Evolutionary conservation across 2,888 invertebrate species (phyloP).

Genomic region (Lasioglossum morio): DNA sequence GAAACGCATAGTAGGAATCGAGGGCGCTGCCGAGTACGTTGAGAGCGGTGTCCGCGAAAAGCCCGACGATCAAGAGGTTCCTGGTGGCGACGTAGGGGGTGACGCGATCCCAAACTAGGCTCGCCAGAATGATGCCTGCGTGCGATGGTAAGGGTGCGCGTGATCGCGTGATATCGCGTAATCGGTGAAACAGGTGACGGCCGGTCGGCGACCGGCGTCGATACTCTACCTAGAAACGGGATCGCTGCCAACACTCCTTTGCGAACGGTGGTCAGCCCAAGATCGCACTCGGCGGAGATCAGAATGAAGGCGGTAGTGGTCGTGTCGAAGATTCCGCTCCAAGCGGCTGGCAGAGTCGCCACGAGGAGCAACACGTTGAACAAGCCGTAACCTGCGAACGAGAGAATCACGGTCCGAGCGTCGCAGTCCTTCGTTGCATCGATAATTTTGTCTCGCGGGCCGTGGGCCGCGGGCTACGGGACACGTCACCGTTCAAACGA

Average conservation of each 20-base stretch:
- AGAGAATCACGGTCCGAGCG: neutral
- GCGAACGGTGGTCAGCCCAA: constrained; percentile 88
- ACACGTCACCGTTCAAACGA: neutral
- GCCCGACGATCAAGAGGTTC: constrained; percentile 89
- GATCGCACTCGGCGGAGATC: constrained; percentile 91
- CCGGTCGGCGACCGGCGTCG: neutral
- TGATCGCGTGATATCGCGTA: constrained; percentile 8
- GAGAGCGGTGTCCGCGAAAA: constrained; percentile 88
- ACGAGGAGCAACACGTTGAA: constrained; percentile 89
- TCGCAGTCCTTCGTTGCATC: neutral
- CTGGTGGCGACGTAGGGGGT: constrained; percentile 90
- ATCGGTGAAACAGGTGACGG: neutral
- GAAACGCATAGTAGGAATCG: constrained; percentile 88
- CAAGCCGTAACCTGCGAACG: constrained; percentile 86
- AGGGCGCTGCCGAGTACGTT: constrained; percentile 88
- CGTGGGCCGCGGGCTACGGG: too few relatives aligned
- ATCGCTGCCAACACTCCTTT: constrained; percentile 90
- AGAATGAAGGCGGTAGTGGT: constrained; percentile 90
- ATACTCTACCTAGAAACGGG: constrained; percentile 88
- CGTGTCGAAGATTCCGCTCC: constrained; percentile 90
- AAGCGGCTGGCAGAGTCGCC: constrained; percentile 87
- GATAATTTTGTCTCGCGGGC: neutral
- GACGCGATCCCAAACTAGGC: constrained; percentile 91
- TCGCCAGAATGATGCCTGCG: constrained; percentile 91
- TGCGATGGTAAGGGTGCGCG: constrained; percentile 2